Percentiles rank a stretch among this genome's conserved stretches.
Evolutionary conservation across 2,888 invertebrate species (phyloP).

Genomic region (Abscondita cerata): DNA sequence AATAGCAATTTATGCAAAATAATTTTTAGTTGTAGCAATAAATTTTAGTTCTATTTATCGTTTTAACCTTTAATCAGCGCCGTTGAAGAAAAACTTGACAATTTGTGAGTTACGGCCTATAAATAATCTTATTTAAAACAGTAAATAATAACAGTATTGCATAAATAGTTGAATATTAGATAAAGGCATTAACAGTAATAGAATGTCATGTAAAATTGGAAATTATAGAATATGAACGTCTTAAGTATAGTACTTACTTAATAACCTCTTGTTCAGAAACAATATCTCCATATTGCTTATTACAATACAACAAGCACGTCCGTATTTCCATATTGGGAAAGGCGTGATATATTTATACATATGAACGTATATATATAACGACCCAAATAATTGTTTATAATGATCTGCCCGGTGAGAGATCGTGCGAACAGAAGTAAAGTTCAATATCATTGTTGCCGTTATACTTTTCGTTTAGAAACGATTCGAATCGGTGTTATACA

Average conservation of each 20-base stretch:
- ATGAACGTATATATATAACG: too few species aligned
- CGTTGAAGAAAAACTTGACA: too few species aligned
- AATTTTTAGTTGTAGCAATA: too few species aligned
- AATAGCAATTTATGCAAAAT: too few species aligned
- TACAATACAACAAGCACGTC: conserved; percentile 55
- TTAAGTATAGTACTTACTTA: conserved; percentile 29
- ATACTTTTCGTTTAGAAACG: conserved; percentile 3
- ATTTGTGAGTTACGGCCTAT: neutral
- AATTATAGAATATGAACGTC: conserved; percentile 15
- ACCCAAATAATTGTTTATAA: conserved; percentile 58
- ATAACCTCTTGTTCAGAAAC: conserved; percentile 30
- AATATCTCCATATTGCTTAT: conserved; percentile 43
- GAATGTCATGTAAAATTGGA: conserved; percentile 16
- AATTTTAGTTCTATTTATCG: too few species aligned
- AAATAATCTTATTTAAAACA: neutral
- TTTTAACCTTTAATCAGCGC: too few species aligned
- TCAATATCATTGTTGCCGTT: conserved; percentile 28
- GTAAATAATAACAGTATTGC: too few species aligned
- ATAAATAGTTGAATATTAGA: conserved; percentile 6
- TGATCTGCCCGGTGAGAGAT: conserved; percentile 52
- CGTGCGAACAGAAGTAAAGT: conserved; percentile 51
- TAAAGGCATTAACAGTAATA: conserved; percentile 14
- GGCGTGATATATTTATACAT: too few species aligned
- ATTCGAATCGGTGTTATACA: neutral
- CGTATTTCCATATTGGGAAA: conserved; percentile 52